Conservation (phyloP, 2,888 invertebrate genomes). For the Lochmaea capreae region DNA sequence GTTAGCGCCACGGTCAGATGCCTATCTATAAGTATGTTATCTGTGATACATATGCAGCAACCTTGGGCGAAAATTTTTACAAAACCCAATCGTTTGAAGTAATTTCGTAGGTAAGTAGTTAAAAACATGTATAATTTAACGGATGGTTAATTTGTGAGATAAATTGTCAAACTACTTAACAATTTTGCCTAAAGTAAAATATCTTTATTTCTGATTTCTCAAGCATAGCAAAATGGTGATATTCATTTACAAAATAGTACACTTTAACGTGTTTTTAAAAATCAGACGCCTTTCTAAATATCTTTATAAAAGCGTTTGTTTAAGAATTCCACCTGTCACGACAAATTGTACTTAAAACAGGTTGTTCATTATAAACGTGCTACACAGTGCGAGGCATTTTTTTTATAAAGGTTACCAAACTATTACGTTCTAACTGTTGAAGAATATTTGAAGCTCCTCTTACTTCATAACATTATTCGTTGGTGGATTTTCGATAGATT, state of each 20-base stretch:
- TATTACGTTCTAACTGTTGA: neutral
- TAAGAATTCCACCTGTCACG: conserved; percentile 25
- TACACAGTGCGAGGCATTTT: neutral
- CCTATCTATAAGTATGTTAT: too few relatives aligned
- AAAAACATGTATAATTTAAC: neutral
- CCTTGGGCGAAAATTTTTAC: too few relatives aligned
- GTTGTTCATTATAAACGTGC: conserved; percentile 22
- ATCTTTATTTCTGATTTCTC: neutral
- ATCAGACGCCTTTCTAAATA: neutral
- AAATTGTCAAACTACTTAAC: neutral
- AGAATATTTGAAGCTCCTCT: neutral
- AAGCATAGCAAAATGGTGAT: neutral
- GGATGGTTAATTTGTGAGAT: neutral
- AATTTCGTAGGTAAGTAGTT: neutral
- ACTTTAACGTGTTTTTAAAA: neutral
- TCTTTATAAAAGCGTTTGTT: neutral
- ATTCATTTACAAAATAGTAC: neutral
- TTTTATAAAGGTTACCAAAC: neutral
- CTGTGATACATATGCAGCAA: too few relatives aligned
- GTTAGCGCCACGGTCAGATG: too few relatives aligned
- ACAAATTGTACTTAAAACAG: conserved; percentile 22
- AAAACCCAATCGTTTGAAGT: too few relatives aligned
- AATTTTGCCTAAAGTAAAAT: neutral
- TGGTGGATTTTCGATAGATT: too few relatives aligned
- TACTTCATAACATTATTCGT: too few relatives aligned